These are phyloP conservation scores for Hemiscyllium ocellatum DNA, from an alignment of 2,113 vertebrate genomes.

Conservation along the genomic window DNA sequence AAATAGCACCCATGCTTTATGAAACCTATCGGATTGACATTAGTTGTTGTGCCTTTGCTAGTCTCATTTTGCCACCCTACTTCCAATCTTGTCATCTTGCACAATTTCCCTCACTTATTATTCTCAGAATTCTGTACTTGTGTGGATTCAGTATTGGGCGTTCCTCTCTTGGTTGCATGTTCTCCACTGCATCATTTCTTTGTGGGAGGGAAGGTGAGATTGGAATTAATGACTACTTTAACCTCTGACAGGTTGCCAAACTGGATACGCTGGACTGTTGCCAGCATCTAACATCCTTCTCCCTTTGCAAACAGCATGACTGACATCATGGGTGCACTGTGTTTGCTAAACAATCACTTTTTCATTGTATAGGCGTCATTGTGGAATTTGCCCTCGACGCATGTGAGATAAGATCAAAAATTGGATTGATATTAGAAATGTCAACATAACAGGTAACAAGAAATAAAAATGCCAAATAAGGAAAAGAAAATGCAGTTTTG, in stretches of 20 bases:
- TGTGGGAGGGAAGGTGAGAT: neutral
- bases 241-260: neutral
- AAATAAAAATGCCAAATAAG: neutral
- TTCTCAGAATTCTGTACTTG: neutral
- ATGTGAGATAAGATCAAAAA: neutral
- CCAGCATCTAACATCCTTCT: neutral
- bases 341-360: neutral
- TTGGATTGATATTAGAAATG: neutral
- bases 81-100: neutral
- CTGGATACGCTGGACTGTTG: neutral
- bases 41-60: neutral
- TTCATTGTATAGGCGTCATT: neutral
- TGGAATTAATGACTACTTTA: neutral
- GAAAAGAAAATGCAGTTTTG: neutral
- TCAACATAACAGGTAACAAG: neutral
- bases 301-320: neutral
- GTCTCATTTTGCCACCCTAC: neutral
- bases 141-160: neutral
- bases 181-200: neutral
- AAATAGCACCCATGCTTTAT: neutral
- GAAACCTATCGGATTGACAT: neutral
- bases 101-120: neutral
- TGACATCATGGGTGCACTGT: neutral
- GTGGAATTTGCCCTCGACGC: neutral
- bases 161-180: neutral